Base-by-base conservation (phyloP, 2,888 invertebrate genomes). In the Galerucella nymphaeae region DNA sequence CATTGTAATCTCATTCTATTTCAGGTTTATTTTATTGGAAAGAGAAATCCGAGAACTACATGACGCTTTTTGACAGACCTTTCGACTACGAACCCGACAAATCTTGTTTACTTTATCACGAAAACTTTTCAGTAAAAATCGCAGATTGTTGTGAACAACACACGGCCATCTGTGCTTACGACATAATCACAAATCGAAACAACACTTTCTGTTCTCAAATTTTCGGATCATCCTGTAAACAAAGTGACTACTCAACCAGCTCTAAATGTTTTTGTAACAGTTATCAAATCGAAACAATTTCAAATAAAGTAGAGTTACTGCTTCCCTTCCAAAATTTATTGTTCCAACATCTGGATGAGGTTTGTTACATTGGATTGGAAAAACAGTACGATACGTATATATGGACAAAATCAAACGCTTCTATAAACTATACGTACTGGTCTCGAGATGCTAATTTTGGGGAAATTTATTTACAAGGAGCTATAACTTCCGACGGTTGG, bases 261-360 rank as follows among this genome's bases (percentile, higher is more conserved):
- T 79, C 81, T 1, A 73, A 70, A 4, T 83, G 83, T 77, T 81
- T 82, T 70, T 83, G 83, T 69, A 11, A 73, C 30, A 72, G 72
- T 66, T 58, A 69, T 30, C 9, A 55, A 23, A 57, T 6, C 13
- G 42, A 66, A 18, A 8, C 30, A 23, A 61, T 72, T 48, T 11
- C 58, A 14, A 53, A 68, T n/a, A 71, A 65, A 67, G 81, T 77
- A 2, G 82, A 82, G 45, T 80, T 83, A 64, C 30, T 77, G 14
- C 14, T 76, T 20, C 76, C 79, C 1, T 81, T 82, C 58, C 83
- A 83, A 66, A 82, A 82, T 61, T 72, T 79, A 9, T 48, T 82
- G 6, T 80, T 77, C 57, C 14, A 53, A 13, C 50, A 70, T 8
- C 62, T 80, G 16, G 53, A 58, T 10, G 77, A 78, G 38, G 16